Evolutionary conservation across 2,797 vertebrate species (phyloP).

Genomic region (Anolis apletophallus): DNA sequence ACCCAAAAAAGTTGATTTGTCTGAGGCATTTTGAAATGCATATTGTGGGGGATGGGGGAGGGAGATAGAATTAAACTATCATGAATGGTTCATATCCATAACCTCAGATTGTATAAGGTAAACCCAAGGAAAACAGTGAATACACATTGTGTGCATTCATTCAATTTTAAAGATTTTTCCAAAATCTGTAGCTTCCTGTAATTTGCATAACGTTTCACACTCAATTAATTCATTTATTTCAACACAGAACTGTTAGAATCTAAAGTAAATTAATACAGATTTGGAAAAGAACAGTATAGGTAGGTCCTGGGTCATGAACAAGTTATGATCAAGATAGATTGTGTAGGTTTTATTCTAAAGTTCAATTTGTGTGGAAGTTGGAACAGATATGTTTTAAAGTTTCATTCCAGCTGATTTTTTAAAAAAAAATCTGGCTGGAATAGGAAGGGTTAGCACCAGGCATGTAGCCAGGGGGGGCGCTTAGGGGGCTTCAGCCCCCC

Average conservation of each 20-base stretch:
- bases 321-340: too few relatives aligned
- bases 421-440: too few relatives aligned
- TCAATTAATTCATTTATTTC: neutral
- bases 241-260: neutral
- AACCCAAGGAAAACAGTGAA: neutral
- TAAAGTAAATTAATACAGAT: neutral
- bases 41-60: neutral
- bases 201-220: neutral
- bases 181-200: neutral
- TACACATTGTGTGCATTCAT: neutral
- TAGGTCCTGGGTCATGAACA: too few relatives aligned
- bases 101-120: neutral
- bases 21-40: neutral
- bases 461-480: too few relatives aligned
- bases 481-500: too few relatives aligned
- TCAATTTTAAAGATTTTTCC: constrained; percentile 2
- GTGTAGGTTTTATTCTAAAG: too few relatives aligned
- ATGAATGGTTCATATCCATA: neutral
- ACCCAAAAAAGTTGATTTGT: too few relatives aligned
- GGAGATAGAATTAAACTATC: neutral
- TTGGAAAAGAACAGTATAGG: neutral
- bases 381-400: too few relatives aligned
- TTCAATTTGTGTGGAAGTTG: too few relatives aligned
- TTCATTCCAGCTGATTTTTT: too few relatives aligned
- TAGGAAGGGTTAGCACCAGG: too few relatives aligned